Conservation (phyloP, 2,113 vertebrate species). For the Terrapene triunguis region DNA sequence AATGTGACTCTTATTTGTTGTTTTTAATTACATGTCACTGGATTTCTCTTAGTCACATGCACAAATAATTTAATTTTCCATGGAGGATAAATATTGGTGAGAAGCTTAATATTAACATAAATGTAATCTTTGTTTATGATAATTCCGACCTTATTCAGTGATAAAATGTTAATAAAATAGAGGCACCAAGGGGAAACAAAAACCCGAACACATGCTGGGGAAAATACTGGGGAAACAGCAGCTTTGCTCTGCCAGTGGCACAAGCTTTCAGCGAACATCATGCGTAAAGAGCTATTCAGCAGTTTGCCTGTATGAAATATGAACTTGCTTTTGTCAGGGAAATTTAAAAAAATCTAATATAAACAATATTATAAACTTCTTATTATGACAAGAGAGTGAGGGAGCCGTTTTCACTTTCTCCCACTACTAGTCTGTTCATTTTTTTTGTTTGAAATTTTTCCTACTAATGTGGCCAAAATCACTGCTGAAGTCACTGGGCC, state of each 20-base stretch:
- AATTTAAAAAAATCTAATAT: not conserved
- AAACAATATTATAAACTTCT: not conserved
- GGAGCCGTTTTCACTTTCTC: slow-evolving; percentile 26
- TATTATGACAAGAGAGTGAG: not conserved
- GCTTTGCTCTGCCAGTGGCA: accelerated
- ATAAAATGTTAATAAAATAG: slow-evolving; percentile 51
- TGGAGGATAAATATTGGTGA: slow-evolving; percentile 68
- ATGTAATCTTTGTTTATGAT: slow-evolving; percentile 64
- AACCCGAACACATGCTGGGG: not conserved
- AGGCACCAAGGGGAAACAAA: not conserved
- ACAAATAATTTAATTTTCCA: slow-evolving; percentile 74
- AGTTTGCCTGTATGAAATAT: slow-evolving; percentile 21
- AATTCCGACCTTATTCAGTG: slow-evolving; percentile 53
- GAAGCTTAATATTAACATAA: slow-evolving; percentile 58
- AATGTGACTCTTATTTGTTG: slow-evolving; percentile 79
- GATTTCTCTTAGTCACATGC: slow-evolving; percentile 71
- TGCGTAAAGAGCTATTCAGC: not conserved
- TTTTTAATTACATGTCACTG: slow-evolving; percentile 77
- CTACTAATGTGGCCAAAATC: accelerated
- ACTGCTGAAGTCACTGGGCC: not conserved
- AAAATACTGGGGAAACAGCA: not conserved
- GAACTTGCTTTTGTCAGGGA: slow-evolving; percentile 26
- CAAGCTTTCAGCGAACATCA: not conserved
- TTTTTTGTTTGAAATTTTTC: not conserved
- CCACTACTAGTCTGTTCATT: not conserved